A percentile compares a stretch with the other conserved stretches of the same genome.
These are phyloP conservation scores for Uromys caudimaculatus DNA, from an alignment of 2,797 vertebrate species.

Conservation along the genomic window DNA sequence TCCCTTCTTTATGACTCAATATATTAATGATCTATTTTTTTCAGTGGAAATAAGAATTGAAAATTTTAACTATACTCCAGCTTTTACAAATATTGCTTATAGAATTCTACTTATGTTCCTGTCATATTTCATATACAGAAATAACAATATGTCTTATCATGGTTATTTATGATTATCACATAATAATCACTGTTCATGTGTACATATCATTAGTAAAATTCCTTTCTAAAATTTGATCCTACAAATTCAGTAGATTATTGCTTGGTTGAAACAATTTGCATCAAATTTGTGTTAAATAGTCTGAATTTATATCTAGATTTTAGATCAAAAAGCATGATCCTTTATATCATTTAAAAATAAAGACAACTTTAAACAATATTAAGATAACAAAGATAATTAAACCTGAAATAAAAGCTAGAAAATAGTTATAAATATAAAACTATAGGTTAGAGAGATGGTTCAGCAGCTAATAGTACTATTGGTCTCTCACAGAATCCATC, in stretches of 20 bases:
- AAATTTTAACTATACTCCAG: background rate
- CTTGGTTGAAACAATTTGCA: background rate
- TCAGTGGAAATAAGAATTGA: background rate
- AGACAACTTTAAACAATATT: slow-evolving; percentile 21
- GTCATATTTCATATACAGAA: background rate
- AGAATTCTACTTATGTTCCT: background rate
- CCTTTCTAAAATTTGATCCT: background rate
- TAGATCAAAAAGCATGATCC: background rate
- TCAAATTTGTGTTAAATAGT: background rate
- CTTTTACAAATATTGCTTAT: background rate
- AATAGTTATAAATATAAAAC: background rate
- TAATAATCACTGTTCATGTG: background rate
- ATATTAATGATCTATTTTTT: background rate
- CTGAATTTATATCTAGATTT: background rate
- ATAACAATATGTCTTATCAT: background rate
- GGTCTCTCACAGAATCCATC: background rate
- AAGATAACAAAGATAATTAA: slow-evolving; percentile 2
- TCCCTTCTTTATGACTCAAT: background rate
- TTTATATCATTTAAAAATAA: background rate
- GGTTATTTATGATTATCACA: background rate
- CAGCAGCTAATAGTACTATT: background rate
- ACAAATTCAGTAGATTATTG: background rate
- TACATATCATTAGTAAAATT: background rate
- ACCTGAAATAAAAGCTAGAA: background rate
- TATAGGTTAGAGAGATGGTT: background rate